phyloP scores from a whole-genome alignment of 2,888 invertebrate species.

The Parnassius mnemosyne region DNA sequence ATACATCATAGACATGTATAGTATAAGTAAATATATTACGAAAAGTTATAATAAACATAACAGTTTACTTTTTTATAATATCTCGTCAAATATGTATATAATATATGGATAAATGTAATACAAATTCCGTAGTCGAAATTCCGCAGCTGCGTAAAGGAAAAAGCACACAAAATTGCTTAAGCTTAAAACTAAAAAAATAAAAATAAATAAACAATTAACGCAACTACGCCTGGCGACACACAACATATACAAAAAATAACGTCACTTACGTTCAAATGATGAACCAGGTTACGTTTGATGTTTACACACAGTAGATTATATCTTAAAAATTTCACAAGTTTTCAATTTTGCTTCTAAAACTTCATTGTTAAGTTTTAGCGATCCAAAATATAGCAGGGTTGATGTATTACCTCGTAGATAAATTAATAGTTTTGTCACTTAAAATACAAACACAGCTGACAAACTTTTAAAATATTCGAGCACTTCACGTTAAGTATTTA shows the following conservation, averaged over 20 bases:
- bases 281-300: slow-evolving; percentile 29
- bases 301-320: slow-evolving; percentile 38
- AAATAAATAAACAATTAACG: slow-evolving; percentile 12
- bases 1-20: too few relatives aligned
- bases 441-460: slow-evolving; percentile 21
- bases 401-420: background rate
- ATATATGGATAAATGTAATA: background rate
- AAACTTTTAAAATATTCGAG: slow-evolving; percentile 18
- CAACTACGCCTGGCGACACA: slow-evolving; percentile 2
- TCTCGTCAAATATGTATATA: too few relatives aligned
- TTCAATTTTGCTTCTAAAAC: slow-evolving; percentile 12
- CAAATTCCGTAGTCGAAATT: background rate
- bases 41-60: too few relatives aligned
- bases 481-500: slow-evolving; percentile 20
- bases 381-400: slow-evolving; percentile 8
- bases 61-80: too few relatives aligned
- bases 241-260: slow-evolving; percentile 14
- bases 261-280: slow-evolving; percentile 24
- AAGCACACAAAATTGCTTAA: background rate
- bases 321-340: slow-evolving; percentile 26
- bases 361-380: slow-evolving; percentile 13
- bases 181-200: slow-evolving; percentile 4
- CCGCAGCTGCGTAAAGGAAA: too few relatives aligned
- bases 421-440: slow-evolving; percentile 16
- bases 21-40: too few relatives aligned